These are phyloP conservation scores for Athene cunicularia DNA, from an alignment of 2,113 vertebrate species.

Conservation along the genomic window DNA sequence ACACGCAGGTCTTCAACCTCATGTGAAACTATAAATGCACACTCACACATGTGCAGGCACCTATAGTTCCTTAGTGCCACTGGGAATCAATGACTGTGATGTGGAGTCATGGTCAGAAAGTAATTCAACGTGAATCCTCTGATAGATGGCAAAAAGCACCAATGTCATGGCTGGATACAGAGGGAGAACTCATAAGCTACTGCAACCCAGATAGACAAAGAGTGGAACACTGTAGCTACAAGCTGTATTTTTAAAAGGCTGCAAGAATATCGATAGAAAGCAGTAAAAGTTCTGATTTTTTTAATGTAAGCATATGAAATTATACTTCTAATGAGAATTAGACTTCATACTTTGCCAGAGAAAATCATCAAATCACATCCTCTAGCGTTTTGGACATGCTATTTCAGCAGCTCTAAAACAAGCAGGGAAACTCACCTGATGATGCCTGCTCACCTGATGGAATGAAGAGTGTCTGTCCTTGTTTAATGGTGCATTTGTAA, in stretches of 20 bases:
- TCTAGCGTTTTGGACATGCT: not conserved
- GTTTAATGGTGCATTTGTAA: conserved; percentile 95
- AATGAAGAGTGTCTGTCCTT: conserved; percentile 96
- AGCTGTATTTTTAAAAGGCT: not conserved
- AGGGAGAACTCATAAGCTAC: not conserved
- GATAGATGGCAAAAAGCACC: not conserved
- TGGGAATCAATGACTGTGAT: not conserved
- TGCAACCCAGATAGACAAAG: not conserved
- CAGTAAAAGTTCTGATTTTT: not conserved
- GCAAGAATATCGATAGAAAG: not conserved
- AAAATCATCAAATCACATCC: not conserved
- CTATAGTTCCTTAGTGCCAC: not conserved
- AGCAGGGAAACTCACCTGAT: not conserved
- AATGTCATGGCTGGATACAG: not conserved
- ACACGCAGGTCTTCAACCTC: not conserved
- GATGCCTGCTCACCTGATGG: conserved; percentile 89
- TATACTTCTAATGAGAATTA: not conserved
- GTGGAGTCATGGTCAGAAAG: not conserved
- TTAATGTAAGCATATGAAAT: not conserved
- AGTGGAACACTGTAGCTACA: not conserved
- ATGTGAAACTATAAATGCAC: not conserved
- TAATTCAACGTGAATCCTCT: not conserved
- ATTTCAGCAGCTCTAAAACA: not conserved
- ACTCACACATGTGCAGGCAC: not conserved
- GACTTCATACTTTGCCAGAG: not conserved